Conservation (phyloP, 2,888 invertebrate species). For the Ctenicera cuprea region DNA sequence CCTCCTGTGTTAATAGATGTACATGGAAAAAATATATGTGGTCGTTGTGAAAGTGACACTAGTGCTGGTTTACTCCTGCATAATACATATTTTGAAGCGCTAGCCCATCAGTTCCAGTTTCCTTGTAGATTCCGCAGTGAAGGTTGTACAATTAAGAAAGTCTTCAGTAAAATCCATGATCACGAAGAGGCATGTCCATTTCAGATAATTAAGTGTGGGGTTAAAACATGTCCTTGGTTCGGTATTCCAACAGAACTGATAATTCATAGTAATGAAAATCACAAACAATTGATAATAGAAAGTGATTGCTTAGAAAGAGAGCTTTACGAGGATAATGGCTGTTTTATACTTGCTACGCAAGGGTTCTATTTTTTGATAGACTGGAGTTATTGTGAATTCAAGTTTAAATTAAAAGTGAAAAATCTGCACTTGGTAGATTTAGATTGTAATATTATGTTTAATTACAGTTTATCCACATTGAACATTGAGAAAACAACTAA, state of each 20-base stretch:
- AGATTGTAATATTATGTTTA: neutral
- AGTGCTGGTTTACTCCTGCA: neutral
- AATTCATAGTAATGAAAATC: neutral
- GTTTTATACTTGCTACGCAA: neutral
- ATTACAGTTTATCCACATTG: neutral
- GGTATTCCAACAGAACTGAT: slow-evolving; percentile 7
- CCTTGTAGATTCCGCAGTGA: neutral
- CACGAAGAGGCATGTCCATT: slow-evolving; percentile 3
- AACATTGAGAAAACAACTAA: no score
- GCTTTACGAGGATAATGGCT: neutral
- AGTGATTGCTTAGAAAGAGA: neutral
- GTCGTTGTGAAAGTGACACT: neutral
- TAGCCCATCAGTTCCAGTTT: neutral
- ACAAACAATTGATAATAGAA: neutral
- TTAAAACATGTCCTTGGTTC: neutral
- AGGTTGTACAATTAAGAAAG: neutral
- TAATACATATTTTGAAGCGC: neutral
- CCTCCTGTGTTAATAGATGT: neutral
- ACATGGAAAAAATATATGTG: slow-evolving; percentile 5
- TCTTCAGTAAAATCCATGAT: neutral
- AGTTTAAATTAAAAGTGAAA: neutral
- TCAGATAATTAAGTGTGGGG: neutral
- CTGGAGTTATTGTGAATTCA: neutral
- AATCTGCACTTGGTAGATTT: neutral
- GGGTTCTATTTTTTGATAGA: slow-evolving; percentile 10